Percentiles rank a stretch among this genome's conserved stretches.
Evolutionary conservation across 2,797 vertebrate genomes (phyloP).

Genomic region (Myripristis murdjan): DNA sequence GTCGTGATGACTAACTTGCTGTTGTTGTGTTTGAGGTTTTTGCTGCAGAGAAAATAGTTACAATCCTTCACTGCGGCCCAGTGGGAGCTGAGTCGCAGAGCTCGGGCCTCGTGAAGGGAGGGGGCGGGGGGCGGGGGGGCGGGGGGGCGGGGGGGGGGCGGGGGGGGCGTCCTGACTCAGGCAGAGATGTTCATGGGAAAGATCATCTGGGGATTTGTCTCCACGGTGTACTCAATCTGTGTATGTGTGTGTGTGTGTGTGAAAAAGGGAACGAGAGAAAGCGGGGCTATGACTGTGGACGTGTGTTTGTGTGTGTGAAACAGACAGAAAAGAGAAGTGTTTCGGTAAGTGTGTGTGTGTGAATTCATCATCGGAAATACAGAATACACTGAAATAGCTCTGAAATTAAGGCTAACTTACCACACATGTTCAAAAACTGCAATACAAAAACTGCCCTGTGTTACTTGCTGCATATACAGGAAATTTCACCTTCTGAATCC

Average conservation of each 20-base stretch:
- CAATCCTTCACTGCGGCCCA: constrained; percentile 58
- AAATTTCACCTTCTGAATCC: no score
- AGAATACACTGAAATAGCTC: no score
- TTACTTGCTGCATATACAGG: no score
- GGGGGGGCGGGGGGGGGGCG: no score
- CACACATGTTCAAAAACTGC: no score
- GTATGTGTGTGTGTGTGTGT: constrained; percentile 35
- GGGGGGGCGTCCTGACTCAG: constrained; percentile 47
- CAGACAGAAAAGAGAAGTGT: no score
- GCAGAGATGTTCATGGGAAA: constrained; percentile 75
- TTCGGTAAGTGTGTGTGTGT: not conserved
- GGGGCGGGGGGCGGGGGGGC: no score
- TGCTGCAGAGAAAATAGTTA: constrained; percentile 63
- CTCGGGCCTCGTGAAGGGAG: constrained; percentile 29
- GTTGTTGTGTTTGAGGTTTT: constrained; percentile 75
- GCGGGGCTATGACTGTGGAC: no score
- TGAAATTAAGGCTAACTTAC: no score
- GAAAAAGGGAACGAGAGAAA: not conserved
- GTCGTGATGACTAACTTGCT: constrained; percentile 65
- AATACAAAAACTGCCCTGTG: no score
- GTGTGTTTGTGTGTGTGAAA: no score
- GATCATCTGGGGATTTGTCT: constrained; percentile 69
- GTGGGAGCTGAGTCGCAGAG: constrained; percentile 43
- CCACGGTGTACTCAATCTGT: constrained; percentile 49
- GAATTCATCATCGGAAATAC: no score